phyloP scores from a whole-genome alignment of 2,797 vertebrate species.

The Sardinella longiceps region DNA sequence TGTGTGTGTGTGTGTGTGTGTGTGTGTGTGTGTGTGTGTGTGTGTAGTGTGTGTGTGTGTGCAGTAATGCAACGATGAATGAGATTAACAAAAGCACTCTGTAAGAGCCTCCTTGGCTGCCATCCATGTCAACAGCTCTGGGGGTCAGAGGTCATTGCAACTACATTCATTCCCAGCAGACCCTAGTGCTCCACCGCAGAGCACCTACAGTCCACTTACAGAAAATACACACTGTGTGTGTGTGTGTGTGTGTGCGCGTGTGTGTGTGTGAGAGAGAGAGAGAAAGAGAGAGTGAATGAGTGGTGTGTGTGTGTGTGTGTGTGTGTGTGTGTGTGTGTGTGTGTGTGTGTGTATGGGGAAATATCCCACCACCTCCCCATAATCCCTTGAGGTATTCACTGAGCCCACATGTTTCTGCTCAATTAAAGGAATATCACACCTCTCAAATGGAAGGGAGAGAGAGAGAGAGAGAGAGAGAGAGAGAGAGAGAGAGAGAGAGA shows the following conservation, averaged over 20 bases:
- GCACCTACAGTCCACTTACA: conserved; percentile 68
- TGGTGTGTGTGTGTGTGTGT: neutral
- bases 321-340: neutral
- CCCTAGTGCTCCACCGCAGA: conserved; percentile 90
- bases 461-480: conserved; percentile 58
- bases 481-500: conserved; percentile 28
- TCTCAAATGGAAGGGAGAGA: conserved; percentile 83
- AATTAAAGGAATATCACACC: conserved; percentile 99
- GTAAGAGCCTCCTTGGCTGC: conserved; percentile 95
- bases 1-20: no score
- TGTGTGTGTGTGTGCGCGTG: neutral
- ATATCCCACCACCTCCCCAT: no score
- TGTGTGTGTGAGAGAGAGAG: neutral
- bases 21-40: no score
- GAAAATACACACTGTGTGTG: neutral
- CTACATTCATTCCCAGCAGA: conserved; percentile 99
- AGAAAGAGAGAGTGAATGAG: neutral
- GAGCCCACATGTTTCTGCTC: conserved; percentile 99
- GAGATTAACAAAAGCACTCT: conserved; percentile 99
- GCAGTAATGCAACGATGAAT: conserved; percentile 87
- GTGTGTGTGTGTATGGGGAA: no score
- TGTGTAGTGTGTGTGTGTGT: conserved; percentile 44
- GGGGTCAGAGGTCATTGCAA: conserved; percentile 98
- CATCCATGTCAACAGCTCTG: conserved; percentile 98
- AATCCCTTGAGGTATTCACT: conserved; percentile 98